These are phyloP conservation scores for Drosophila nebulosa DNA, from an alignment of 1,140 invertebrate genomes.

Conservation along the genomic window DNA sequence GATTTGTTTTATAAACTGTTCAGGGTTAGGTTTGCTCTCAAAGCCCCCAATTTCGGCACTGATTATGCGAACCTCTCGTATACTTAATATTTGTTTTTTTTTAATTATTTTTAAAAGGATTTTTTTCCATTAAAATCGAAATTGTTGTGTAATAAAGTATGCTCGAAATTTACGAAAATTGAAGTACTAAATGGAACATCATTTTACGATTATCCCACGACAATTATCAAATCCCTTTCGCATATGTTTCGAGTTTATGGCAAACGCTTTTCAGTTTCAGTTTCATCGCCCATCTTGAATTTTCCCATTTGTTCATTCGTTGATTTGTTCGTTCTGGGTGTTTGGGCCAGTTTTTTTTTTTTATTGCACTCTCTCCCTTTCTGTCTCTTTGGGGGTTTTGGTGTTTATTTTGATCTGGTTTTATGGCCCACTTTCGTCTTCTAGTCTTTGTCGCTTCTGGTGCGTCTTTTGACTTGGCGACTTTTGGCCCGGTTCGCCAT, in stretches of 20 bases:
- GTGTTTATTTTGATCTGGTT: conserved; percentile 43
- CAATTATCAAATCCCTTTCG: conserved; percentile 62
- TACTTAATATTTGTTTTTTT: no score
- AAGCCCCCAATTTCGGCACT: no score
- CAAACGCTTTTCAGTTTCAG: conserved; percentile 31
- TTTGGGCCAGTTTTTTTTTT: conserved; percentile 27
- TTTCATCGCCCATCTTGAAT: conserved; percentile 28
- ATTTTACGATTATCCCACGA: conserved; percentile 26
- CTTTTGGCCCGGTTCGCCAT: conserved; percentile 3
- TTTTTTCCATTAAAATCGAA: no score
- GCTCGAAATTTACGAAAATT: no score
- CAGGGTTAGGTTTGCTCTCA: no score
- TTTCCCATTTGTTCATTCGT: background rate
- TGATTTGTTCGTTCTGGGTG: conserved; percentile 42
- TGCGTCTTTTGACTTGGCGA: conserved; percentile 7
- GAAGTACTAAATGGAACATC: background rate
- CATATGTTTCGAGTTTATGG: conserved; percentile 52
- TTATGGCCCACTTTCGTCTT: conserved; percentile 38
- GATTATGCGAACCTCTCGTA: no score
- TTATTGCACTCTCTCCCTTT: conserved; percentile 40
- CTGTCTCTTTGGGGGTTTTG: background rate
- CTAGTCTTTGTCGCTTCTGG: no score
- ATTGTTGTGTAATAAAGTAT: no score
- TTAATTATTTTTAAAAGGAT: no score
- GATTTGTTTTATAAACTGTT: no score